Evolutionary conservation across 2,888 invertebrate species (phyloP).

Genomic region (Acrobasis consociella): DNA sequence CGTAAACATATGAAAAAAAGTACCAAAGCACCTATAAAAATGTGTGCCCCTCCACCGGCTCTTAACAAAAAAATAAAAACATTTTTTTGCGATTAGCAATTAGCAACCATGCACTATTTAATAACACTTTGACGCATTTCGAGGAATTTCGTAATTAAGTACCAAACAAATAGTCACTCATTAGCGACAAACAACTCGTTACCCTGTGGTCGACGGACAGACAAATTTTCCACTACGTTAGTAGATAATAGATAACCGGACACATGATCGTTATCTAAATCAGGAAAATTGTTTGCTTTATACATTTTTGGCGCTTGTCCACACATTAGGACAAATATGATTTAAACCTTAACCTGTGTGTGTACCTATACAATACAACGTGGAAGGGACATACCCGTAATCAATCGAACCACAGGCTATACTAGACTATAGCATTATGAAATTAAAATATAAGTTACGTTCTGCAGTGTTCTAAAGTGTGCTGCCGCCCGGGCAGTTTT

Average conservation of each 20-base stretch:
- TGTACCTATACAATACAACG: no score
- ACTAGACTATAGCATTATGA: no score
- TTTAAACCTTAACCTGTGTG: neutral
- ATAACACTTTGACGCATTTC: slow-evolving; percentile 30
- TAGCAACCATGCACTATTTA: slow-evolving; percentile 6
- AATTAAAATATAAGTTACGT: no score
- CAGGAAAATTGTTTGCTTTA: slow-evolving; percentile 36
- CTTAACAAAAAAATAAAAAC: no score
- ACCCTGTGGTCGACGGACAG: slow-evolving; percentile 46
- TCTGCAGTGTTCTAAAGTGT: no score
- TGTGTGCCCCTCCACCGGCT: no score
- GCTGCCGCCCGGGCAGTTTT: no score
- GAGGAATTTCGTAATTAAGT: slow-evolving; percentile 41
- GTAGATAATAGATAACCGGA: slow-evolving; percentile 36
- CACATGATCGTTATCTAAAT: slow-evolving; percentile 47
- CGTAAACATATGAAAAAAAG: no score
- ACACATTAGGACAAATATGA: slow-evolving; percentile 31
- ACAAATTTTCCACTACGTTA: slow-evolving; percentile 42
- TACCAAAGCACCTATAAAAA: no score
- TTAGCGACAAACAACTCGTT: slow-evolving; percentile 33
- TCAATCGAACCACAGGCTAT: no score
- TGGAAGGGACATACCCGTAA: no score
- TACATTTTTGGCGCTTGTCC: slow-evolving; percentile 39
- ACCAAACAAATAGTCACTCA: slow-evolving; percentile 24
- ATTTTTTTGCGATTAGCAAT: neutral